Evolutionary conservation across 2,888 invertebrate species (phyloP).

Genomic region (Pristionchus arcanus): DNA sequence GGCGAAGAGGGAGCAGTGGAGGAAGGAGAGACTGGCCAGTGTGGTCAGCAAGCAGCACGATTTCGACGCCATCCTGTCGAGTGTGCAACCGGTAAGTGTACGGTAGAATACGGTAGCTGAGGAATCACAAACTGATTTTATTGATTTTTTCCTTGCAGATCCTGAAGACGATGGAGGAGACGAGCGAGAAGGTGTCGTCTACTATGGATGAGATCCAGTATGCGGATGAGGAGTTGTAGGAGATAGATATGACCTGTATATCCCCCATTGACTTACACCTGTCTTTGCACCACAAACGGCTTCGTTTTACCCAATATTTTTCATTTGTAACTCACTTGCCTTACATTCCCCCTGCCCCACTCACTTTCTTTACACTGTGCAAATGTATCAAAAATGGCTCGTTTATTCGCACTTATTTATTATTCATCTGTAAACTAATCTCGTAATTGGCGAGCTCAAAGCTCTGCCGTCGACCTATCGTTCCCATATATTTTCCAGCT

Average conservation of each 20-base stretch:
- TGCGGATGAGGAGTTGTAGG: conserved; percentile 48
- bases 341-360: background rate
- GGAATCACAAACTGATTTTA: background rate
- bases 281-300: background rate
- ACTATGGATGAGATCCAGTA: conserved; percentile 36
- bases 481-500: conserved; percentile 3
- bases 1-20: conserved; percentile 53
- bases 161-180: conserved; percentile 47
- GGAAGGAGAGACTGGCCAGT: conserved; percentile 51
- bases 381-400: conserved; percentile 4
- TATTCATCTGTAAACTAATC: conserved; percentile 3
- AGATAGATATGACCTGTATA: background rate
- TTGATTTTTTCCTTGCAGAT: conserved; percentile 28
- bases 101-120: background rate
- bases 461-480: background rate
- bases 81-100: conserved; percentile 36
- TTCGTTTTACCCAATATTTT: background rate
- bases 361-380: background rate
- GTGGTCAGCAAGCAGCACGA: background rate
- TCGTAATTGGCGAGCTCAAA: conserved; percentile 38
- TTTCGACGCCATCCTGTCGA: conserved; percentile 25
- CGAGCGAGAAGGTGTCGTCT: background rate
- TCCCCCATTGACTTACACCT: background rate
- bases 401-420: background rate
- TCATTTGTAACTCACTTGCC: conserved; percentile 40